Evolutionary conservation across 2,888 invertebrate genomes (phyloP).

Genomic region (Napeogenes sylphis): DNA sequence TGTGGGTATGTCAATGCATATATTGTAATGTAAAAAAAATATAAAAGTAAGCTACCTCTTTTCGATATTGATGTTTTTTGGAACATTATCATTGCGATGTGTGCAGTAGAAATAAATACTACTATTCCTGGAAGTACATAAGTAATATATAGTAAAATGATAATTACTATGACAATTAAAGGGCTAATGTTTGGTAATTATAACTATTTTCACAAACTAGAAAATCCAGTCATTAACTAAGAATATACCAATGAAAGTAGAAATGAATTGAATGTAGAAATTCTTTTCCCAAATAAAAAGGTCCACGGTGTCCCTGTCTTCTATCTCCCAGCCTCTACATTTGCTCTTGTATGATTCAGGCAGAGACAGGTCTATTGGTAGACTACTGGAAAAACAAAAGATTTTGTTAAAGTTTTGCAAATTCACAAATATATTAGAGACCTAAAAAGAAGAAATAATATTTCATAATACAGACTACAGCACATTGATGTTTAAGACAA

Average conservation of each 20-base stretch:
- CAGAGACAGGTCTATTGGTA: slow-evolving; percentile 42
- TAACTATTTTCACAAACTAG: not conserved
- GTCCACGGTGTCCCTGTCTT: slow-evolving; percentile 48
- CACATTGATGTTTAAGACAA: no score
- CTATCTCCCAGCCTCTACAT: slow-evolving; percentile 50
- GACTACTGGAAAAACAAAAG: slow-evolving; percentile 39
- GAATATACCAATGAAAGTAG: slow-evolving; percentile 63
- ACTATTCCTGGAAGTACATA: slow-evolving; percentile 54
- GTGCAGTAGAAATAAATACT: slow-evolving; percentile 48
- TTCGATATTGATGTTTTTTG: not conserved
- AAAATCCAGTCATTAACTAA: not conserved
- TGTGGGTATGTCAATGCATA: no score
- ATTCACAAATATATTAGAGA: not conserved
- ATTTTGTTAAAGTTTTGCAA: not conserved
- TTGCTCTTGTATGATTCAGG: slow-evolving; percentile 42
- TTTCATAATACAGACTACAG: no score
- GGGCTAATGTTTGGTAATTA: not conserved
- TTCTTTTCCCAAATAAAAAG: slow-evolving; percentile 78
- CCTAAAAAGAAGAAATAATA: no score
- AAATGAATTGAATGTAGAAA: slow-evolving; percentile 76
- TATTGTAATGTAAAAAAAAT: no score
- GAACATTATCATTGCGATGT: slow-evolving; percentile 42
- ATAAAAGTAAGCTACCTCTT: no score
- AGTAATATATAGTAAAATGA: slow-evolving; percentile 2
- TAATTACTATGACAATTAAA: not conserved